These are phyloP conservation scores for Chionoecetes opilio DNA, from an alignment of 1,140 invertebrate species.

Conservation along the genomic window DNA sequence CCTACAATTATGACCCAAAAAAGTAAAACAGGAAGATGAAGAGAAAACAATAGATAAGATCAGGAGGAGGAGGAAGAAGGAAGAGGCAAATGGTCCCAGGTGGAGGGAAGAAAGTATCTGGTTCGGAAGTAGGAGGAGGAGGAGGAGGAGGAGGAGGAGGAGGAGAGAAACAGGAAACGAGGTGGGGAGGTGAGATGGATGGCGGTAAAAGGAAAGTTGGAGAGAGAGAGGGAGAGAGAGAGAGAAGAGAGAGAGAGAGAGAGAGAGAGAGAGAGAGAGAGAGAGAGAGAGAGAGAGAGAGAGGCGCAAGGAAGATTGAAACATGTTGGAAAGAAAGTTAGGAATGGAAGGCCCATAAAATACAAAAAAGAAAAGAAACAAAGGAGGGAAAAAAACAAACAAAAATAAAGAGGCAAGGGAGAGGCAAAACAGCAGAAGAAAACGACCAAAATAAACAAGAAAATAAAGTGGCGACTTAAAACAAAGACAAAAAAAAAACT, in stretches of 20 bases:
- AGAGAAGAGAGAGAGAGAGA: slow-evolving; percentile 41
- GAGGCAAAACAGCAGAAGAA: background rate
- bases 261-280: slow-evolving; percentile 36
- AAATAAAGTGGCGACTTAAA: background rate
- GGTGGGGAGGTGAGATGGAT: background rate
- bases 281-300: background rate
- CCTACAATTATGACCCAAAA: no score
- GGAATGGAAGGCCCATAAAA: background rate
- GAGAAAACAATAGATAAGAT: background rate
- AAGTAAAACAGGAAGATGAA: background rate
- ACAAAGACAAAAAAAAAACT: slow-evolving; percentile 24
- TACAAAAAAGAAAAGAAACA: no score
- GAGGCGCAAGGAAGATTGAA: slow-evolving; percentile 18
- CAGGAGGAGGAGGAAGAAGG: background rate
- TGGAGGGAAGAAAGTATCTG: slow-evolving; percentile 34
- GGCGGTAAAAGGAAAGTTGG: background rate
- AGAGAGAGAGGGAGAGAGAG: background rate
- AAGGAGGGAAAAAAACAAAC: no score
- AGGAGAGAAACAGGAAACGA: slow-evolving; percentile 23
- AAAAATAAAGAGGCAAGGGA: slow-evolving; percentile 8
- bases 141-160: background rate
- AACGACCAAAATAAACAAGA: background rate
- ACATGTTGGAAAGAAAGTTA: background rate
- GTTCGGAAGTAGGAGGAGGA: background rate
- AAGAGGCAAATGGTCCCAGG: slow-evolving; percentile 16